Conservation (phyloP, 92 coral and sea anemone genomes). For the Actinernus sp. region DNA sequence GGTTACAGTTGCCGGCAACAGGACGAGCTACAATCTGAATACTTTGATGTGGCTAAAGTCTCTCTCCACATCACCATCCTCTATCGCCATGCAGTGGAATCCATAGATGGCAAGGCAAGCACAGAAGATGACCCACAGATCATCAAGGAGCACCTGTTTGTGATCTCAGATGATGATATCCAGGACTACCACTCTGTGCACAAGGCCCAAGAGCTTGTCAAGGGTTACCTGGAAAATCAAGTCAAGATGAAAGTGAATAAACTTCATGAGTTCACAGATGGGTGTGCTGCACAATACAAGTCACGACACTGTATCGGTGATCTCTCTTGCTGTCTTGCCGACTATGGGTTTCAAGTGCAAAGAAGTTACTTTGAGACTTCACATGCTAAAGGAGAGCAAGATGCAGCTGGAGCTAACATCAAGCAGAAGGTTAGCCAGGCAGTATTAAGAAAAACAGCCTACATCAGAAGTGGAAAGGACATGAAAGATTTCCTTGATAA, state of each 20-base stretch:
- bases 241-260: slow-evolving; percentile 17
- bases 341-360: slow-evolving; percentile 25
- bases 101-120: slow-evolving; percentile 46
- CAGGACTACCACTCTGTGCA: slow-evolving; percentile 53
- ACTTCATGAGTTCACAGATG: slow-evolving; percentile 67
- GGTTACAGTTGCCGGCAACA: slow-evolving; percentile 53
- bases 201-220: slow-evolving; percentile 40
- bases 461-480: slow-evolving; percentile 40
- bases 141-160: slow-evolving; percentile 59
- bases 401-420: slow-evolving; percentile 60
- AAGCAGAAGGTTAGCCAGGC: slow-evolving; percentile 71
- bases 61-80: slow-evolving; percentile 59
- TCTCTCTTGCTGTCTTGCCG: slow-evolving; percentile 56
- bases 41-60: slow-evolving; percentile 47
- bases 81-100: slow-evolving; percentile 62
- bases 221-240: slow-evolving; percentile 16
- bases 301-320: slow-evolving; percentile 56
- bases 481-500: slow-evolving; percentile 36
- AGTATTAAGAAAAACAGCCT: slow-evolving; percentile 46
- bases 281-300: slow-evolving; percentile 69
- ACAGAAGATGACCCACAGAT: slow-evolving; percentile 38
- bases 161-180: slow-evolving; percentile 48
- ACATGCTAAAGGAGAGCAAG: slow-evolving; percentile 55
- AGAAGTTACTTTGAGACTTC: slow-evolving; percentile 33
- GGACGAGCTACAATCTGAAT: slow-evolving; percentile 66